Evolutionary conservation across 2,888 invertebrate genomes (phyloP).

Genomic region (Apamea epomidion): DNA sequence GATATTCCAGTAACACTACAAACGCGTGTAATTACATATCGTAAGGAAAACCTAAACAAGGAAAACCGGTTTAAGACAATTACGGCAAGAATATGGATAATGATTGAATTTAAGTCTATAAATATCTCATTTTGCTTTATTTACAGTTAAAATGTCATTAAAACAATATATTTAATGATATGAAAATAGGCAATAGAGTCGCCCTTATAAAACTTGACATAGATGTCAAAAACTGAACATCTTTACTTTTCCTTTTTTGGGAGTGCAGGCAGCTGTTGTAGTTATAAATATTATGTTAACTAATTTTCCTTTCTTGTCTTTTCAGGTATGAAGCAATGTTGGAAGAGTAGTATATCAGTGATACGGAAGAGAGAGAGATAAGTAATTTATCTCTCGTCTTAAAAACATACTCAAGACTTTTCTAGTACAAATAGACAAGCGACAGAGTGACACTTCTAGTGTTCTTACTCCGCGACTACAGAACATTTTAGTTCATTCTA

Average conservation of each 20-base stretch:
- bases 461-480: neutral
- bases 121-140: neutral
- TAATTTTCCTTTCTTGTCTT: neutral
- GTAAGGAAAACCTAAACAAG: conserved; percentile 36
- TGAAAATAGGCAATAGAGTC: neutral
- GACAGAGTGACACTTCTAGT: neutral
- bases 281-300: neutral
- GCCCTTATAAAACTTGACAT: neutral
- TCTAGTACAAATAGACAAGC: conserved; percentile 2
- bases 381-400: neutral
- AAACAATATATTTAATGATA: neutral
- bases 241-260: neutral
- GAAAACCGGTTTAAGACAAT: conserved; percentile 26
- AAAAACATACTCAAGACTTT: conserved; percentile 7
- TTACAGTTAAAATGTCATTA: neutral
- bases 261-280: too few relatives aligned
- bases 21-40: neutral
- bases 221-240: neutral
- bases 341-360: neutral
- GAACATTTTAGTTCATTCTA: neutral
- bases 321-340: conserved; percentile 32
- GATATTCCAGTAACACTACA: neutral
- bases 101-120: neutral
- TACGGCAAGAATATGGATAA: neutral
- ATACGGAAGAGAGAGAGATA: neutral